Percentiles rank a stretch among this genome's conserved stretches.
Evolutionary conservation across 1,140 invertebrate genomes (phyloP).

Genomic region (Drosophila sp.): DNA sequence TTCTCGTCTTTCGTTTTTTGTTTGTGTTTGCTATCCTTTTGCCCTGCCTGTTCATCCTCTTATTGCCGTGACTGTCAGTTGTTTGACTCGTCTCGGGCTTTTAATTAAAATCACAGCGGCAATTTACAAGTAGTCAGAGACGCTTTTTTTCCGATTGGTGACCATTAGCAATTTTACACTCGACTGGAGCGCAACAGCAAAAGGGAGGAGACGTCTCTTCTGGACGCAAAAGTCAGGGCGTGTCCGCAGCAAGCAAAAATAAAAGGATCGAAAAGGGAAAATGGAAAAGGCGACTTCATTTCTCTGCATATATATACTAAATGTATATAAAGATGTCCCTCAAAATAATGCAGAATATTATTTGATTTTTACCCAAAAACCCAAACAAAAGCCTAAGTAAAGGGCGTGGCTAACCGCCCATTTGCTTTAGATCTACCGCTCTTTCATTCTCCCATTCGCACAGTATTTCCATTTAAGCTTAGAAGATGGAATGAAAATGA

Average conservation of each 20-base stretch:
- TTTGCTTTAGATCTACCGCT: slow-evolving; percentile 31
- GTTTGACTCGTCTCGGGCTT: slow-evolving; percentile 35
- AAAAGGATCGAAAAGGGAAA: not conserved
- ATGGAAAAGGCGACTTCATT: slow-evolving; percentile 29
- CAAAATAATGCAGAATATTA: slow-evolving; percentile 17
- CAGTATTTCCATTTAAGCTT: slow-evolving; percentile 26
- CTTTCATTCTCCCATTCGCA: slow-evolving; percentile 43
- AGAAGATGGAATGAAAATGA: slow-evolving; percentile 2
- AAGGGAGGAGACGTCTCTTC: slow-evolving; percentile 25
- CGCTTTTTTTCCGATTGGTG: slow-evolving; percentile 37
- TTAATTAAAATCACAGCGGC: slow-evolving; percentile 77
- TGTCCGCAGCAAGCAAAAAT: slow-evolving; percentile 27
- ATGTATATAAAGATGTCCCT: slow-evolving; percentile 7
- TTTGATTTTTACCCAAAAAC: slow-evolving; percentile 5
- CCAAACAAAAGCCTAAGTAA: slow-evolving; percentile 33
- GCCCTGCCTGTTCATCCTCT: slow-evolving; percentile 14
- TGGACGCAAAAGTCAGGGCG: slow-evolving; percentile 16
- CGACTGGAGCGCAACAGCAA: slow-evolving; percentile 59
- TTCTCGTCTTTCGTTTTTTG: slow-evolving; percentile 19
- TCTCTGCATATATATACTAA: not conserved
- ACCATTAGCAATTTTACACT: slow-evolving; percentile 78
- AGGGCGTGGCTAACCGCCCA: slow-evolving; percentile 51
- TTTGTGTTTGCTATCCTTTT: not conserved
- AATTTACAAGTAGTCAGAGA: slow-evolving; percentile 63
- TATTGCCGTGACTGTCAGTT: slow-evolving; percentile 17